These are phyloP conservation scores for Vireo griseus DNA, from an alignment of 2,797 vertebrate genomes.

Conservation along the genomic window DNA sequence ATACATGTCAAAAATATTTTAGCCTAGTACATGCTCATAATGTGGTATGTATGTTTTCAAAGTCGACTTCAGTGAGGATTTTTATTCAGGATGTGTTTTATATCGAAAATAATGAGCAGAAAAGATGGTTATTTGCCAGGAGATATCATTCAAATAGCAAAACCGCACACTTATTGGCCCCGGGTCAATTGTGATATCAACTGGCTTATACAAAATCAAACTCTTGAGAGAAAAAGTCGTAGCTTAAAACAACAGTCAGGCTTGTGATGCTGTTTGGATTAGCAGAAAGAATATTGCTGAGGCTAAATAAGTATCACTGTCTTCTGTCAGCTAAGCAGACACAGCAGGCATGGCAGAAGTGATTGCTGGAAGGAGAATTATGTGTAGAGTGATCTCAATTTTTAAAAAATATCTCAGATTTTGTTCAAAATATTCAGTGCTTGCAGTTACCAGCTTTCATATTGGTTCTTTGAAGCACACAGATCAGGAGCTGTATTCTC, in stretches of 20 bases:
- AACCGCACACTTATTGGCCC: background rate
- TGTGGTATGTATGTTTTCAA: background rate
- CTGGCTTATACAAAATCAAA: background rate
- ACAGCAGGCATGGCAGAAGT: background rate
- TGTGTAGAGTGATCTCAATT: background rate
- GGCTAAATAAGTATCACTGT: background rate
- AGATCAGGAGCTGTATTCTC: background rate
- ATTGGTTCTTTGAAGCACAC: background rate
- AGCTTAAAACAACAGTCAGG: background rate
- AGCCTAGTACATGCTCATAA: background rate
- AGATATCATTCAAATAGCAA: background rate
- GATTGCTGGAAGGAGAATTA: background rate
- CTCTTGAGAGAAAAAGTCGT: background rate
- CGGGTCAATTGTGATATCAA: background rate
- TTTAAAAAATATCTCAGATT: background rate
- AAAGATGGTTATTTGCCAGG: slow-evolving; percentile 19
- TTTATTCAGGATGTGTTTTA: slow-evolving; percentile 11
- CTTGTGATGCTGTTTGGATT: background rate
- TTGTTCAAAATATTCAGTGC: background rate
- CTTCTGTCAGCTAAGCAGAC: background rate
- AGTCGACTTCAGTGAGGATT: background rate
- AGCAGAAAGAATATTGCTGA: background rate
- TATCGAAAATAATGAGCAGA: background rate
- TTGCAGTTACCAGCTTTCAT: background rate
- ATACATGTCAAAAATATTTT: slow-evolving; percentile 25